A percentile compares a stretch with the other conserved stretches of the same genome.
These are phyloP conservation scores for Nematolebias whitei DNA, from an alignment of 2,113 vertebrate species.

Conservation along the genomic window DNA sequence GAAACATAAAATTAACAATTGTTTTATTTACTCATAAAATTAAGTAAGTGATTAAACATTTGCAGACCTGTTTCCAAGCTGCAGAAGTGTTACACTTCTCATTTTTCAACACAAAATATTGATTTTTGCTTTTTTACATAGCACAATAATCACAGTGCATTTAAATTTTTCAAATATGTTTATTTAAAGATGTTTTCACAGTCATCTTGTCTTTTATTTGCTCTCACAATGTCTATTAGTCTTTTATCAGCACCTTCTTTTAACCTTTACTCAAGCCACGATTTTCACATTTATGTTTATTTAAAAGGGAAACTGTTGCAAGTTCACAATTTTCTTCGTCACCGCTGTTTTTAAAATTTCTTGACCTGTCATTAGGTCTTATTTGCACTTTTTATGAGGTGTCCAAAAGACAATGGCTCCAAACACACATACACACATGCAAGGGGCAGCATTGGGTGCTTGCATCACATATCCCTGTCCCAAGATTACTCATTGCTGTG, in stretches of 20 bases:
- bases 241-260: conserved; percentile 23
- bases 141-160: neutral
- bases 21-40: too few species aligned
- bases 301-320: conserved; percentile 80
- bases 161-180: conserved; percentile 8
- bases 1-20: too few species aligned
- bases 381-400: neutral
- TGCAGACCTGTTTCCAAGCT: neutral
- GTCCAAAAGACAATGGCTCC: conserved; percentile 18
- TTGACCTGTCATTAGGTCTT: conserved; percentile 8
- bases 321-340: conserved; percentile 62
- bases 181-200: conserved; percentile 44
- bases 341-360: neutral
- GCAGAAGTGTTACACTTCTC: neutral
- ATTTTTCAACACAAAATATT: neutral
- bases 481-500: conserved; percentile 24
- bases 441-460: conserved; percentile 65
- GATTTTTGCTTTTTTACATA: neutral
- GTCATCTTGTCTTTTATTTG: conserved; percentile 24
- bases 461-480: conserved; percentile 27
- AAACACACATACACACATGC: conserved; percentile 62
- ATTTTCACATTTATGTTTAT: conserved; percentile 66
- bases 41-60: too few species aligned
- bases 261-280: conserved; percentile 25
- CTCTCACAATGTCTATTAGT: conserved; percentile 1